These are phyloP conservation scores for Hydrozoanthus tunicans DNA, from an alignment of 64 coral and sea anemone species.

Conservation along the genomic window DNA sequence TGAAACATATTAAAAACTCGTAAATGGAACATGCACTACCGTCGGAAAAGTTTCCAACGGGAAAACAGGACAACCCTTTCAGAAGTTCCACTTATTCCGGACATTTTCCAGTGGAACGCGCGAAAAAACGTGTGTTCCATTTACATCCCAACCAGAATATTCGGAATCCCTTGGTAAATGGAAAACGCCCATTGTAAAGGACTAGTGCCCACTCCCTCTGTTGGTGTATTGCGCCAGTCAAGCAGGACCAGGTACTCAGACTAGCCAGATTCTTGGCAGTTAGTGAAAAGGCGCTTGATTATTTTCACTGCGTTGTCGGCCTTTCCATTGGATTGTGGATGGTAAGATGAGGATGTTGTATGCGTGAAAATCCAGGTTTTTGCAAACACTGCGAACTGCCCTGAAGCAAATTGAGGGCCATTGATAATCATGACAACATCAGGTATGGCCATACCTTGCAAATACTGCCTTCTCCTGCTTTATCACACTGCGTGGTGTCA, in stretches of 20 bases:
- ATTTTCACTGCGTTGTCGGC: neutral
- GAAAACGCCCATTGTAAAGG: neutral
- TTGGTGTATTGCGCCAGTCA: neutral
- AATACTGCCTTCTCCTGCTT: slow-evolving; percentile 41
- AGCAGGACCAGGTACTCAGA: slow-evolving; percentile 30
- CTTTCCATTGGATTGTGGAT: slow-evolving; percentile 2
- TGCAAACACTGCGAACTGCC: slow-evolving; percentile 22
- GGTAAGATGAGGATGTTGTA: neutral
- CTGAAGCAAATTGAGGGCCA: slow-evolving; percentile 26
- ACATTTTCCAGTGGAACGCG: too few species aligned
- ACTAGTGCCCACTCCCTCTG: slow-evolving; percentile 49
- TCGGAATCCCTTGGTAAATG: too few species aligned
- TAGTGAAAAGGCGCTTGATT: neutral
- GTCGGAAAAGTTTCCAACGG: too few species aligned
- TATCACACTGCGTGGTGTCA: slow-evolving; percentile 16
- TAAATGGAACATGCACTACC: too few species aligned
- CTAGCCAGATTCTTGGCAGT: neutral
- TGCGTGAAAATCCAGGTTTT: slow-evolving; percentile 26
- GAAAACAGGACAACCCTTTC: too few species aligned
- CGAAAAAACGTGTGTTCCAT: too few species aligned
- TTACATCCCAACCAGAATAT: too few species aligned
- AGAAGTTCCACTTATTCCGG: too few species aligned
- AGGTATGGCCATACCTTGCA: slow-evolving; percentile 27
- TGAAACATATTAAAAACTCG: too few species aligned
- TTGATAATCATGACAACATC: slow-evolving; percentile 20